Percentiles rank a stretch among this genome's conserved stretches.
Evolutionary conservation across 1,140 invertebrate genomes (phyloP).

Genomic region (Steinernema khuongi): DNA sequence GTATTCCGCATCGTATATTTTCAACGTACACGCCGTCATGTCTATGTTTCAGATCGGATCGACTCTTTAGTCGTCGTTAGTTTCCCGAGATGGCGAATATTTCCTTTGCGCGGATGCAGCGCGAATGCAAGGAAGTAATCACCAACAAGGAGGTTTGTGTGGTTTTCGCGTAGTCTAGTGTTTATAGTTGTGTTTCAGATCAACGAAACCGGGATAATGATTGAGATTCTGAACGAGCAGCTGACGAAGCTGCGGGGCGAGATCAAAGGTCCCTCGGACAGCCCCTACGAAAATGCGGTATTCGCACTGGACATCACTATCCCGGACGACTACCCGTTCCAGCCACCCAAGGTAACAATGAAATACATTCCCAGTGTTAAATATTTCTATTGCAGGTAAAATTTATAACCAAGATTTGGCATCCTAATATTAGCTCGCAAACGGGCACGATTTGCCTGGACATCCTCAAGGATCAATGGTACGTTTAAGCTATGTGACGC

Average conservation of each 20-base stretch:
- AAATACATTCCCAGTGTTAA: slow-evolving; percentile 3
- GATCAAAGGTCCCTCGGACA: slow-evolving; percentile 79
- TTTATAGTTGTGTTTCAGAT: slow-evolving; percentile 66
- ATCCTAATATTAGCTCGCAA: slow-evolving; percentile 97
- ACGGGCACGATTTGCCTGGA: slow-evolving; percentile 98
- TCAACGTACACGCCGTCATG: too few species aligned
- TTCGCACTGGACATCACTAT: slow-evolving; percentile 93
- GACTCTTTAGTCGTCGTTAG: neutral
- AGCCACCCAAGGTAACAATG: slow-evolving; percentile 81
- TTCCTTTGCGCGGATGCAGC: slow-evolving; percentile 37
- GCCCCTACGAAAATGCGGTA: slow-evolving; percentile 88
- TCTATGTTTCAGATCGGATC: neutral
- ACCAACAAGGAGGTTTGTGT: slow-evolving; percentile 42
- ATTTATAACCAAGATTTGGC: slow-evolving; percentile 98
- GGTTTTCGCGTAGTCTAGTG: slow-evolving; percentile 20
- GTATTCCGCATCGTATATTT: too few species aligned
- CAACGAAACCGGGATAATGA: slow-evolving; percentile 80
- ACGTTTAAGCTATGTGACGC: slow-evolving; percentile 37
- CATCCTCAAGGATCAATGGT: slow-evolving; percentile 98
- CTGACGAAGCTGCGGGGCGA: slow-evolving; percentile 84
- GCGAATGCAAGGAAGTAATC: slow-evolving; percentile 46
- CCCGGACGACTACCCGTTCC: slow-evolving; percentile 97
- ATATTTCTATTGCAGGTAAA: slow-evolving; percentile 59
- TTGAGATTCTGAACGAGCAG: slow-evolving; percentile 82
- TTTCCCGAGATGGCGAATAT: slow-evolving; percentile 29